These are phyloP conservation scores for Montipora capitata DNA, from an alignment of 92 coral and sea anemone species.

Conservation along the genomic window DNA sequence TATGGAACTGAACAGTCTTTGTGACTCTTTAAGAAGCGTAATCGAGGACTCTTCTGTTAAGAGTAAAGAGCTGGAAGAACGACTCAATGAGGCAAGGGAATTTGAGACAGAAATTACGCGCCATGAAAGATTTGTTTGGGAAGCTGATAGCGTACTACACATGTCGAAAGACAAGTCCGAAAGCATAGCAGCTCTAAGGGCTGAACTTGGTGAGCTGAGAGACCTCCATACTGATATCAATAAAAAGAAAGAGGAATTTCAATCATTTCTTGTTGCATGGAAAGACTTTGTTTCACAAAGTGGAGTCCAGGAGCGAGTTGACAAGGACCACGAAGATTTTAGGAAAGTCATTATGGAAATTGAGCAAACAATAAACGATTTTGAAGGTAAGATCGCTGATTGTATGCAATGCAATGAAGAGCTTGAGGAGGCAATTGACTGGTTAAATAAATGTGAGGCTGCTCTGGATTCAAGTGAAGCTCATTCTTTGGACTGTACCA, in stretches of 20 bases:
- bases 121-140: constrained; percentile 63
- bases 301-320: constrained; percentile 59
- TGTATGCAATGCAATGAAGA: constrained; percentile 38
- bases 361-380: constrained; percentile 36
- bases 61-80: constrained; percentile 46
- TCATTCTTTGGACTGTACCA: constrained; percentile 33
- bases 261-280: constrained; percentile 20
- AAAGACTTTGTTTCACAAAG: constrained; percentile 20
- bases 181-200: constrained; percentile 22
- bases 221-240: constrained; percentile 50
- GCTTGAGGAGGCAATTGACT: constrained; percentile 62
- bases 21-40: constrained; percentile 60
- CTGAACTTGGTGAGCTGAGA: constrained; percentile 39
- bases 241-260: constrained; percentile 51
- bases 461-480: constrained; percentile 38
- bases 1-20: constrained; percentile 69
- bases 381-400: constrained; percentile 45
- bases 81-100: constrained; percentile 45
- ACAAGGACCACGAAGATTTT: constrained; percentile 13
- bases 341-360: constrained; percentile 24
- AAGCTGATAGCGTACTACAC: constrained; percentile 38
- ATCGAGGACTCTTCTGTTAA: constrained; percentile 52
- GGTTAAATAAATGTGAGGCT: constrained; percentile 65
- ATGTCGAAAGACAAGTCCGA: neutral
- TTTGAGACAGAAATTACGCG: constrained; percentile 55